Percentiles rank a stretch among this genome's conserved stretches.
Evolutionary conservation across 2,113 vertebrate genomes (phyloP).

Genomic region (Bucco capensis): DNA sequence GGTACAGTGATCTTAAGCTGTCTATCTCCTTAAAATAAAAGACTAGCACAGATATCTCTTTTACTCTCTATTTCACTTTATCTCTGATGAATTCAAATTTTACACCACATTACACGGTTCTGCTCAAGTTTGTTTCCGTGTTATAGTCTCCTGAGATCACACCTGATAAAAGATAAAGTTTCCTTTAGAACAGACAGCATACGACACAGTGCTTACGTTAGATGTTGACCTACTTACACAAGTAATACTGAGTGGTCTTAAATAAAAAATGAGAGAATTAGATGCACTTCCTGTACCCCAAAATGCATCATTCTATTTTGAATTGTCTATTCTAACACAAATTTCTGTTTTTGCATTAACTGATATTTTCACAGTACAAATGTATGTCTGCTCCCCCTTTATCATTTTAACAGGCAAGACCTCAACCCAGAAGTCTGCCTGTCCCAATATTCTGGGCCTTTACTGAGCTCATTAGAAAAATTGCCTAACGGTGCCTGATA

Average conservation of each 20-base stretch:
- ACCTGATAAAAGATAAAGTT: background rate
- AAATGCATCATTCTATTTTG: background rate
- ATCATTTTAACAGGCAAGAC: too few species aligned
- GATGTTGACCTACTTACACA: background rate
- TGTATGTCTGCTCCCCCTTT: rapidly evolving
- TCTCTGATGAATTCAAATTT: conserved; percentile 14
- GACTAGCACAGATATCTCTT: background rate
- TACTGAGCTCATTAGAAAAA: too few species aligned
- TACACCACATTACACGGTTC: background rate
- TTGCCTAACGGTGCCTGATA: too few species aligned
- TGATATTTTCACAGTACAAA: background rate
- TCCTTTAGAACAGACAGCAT: background rate
- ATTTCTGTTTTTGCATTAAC: background rate
- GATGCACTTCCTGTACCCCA: background rate
- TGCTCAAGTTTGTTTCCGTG: background rate
- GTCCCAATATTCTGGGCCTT: too few species aligned
- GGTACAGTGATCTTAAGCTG: background rate
- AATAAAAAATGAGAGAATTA: background rate
- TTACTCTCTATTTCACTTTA: background rate
- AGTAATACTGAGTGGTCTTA: background rate
- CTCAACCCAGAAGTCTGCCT: too few species aligned
- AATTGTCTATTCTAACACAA: background rate
- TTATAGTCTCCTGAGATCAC: background rate
- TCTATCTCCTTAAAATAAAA: background rate
- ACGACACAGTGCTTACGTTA: background rate